Conservation (phyloP, 2,113 vertebrate genomes). For the Thymallus thymallus region DNA sequence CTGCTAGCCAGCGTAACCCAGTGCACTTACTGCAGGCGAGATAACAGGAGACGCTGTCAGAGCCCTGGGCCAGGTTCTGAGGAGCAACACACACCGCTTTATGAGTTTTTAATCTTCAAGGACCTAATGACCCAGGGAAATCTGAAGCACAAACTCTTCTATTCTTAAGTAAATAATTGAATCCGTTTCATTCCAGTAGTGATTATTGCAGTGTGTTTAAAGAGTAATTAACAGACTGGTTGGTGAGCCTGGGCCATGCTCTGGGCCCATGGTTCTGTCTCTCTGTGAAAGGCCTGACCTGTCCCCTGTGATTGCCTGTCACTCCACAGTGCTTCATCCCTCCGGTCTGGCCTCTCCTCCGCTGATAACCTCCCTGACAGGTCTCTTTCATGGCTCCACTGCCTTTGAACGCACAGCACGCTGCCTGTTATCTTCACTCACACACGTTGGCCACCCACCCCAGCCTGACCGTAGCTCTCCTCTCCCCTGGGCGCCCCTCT, state of each 20-base stretch:
- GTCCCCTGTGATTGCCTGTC: slow-evolving; percentile 9
- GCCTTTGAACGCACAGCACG: slow-evolving; percentile 44
- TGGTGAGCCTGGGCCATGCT: not conserved
- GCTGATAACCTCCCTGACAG: slow-evolving; percentile 69
- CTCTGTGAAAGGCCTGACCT: not conserved
- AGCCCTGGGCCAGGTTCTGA: slow-evolving; percentile 22
- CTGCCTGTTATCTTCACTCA: slow-evolving; percentile 68
- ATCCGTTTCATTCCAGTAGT: slow-evolving; percentile 38
- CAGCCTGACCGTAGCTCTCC: slow-evolving; percentile 3
- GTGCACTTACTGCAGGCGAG: slow-evolving; percentile 37
- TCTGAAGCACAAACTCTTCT: slow-evolving; percentile 45
- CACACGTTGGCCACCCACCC: slow-evolving; percentile 68
- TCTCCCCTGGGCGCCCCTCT: slow-evolving; percentile 26
- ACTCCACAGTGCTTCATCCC: slow-evolving; percentile 20
- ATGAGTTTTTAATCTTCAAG: slow-evolving; percentile 60
- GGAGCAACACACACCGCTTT: slow-evolving; percentile 27
- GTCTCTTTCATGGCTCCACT: slow-evolving; percentile 54
- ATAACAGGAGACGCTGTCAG: slow-evolving; percentile 43
- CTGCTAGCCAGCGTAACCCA: slow-evolving; percentile 38
- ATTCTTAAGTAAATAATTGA: slow-evolving; percentile 63
- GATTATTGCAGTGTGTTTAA: slow-evolving; percentile 21
- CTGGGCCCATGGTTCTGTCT: slow-evolving; percentile 1
- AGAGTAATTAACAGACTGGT: not conserved
- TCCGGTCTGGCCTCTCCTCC: slow-evolving; percentile 30
- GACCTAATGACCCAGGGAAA: slow-evolving; percentile 55